Evolutionary conservation across 2,888 invertebrate species (phyloP), one percentile per base, ranked within the genome.

Genomic region (Rhagium mordax): DNA sequence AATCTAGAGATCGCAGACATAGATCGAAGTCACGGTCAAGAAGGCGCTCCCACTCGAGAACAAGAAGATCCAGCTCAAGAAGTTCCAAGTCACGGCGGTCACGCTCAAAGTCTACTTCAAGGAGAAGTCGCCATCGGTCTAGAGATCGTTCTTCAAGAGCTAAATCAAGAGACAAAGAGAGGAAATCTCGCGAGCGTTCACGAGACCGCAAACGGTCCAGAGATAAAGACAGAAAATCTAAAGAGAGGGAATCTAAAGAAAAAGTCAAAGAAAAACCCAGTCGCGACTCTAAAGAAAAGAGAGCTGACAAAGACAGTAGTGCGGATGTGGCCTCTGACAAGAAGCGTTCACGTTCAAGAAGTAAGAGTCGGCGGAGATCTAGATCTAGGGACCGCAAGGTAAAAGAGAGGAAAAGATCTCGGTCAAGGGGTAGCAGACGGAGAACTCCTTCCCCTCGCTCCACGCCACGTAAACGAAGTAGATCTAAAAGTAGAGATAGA

Each of bases 361-460:
- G 92, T 41, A 89, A 90, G 65, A 91, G 92, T 84, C 86, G 88
- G 41, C 85, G 87, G 13, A 79, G 91, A 33, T 90, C 91, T 7
- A 87, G 90, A 60, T 92, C 92, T 0, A 88, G 91, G 59, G 91
- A 91, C 47, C 88, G 90, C 24, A 92, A 90, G n/a, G 81, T 87
- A 5, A 84, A 87, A 47, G 88, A 88, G 10, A 84, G 87, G 57
- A 84, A 82, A 71, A 78, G 87, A n/a, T 89, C 90, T 0, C 87
- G 90, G 0, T 91, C 91, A 0, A 87, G 78, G 87, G 92, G 66
- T 89, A 91, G 57, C 88, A 90, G 59, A 92, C 90, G 8, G 78
- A 87, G 82, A 87, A 88, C 90, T 0, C 86, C 87, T 7, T 88
- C 89, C 0, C 89, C 87, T 3, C 79, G 81, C 33, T 29, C 70